Base-by-base conservation (phyloP, 2,113 vertebrate genomes). In the Dipodomys ordii region DNA sequence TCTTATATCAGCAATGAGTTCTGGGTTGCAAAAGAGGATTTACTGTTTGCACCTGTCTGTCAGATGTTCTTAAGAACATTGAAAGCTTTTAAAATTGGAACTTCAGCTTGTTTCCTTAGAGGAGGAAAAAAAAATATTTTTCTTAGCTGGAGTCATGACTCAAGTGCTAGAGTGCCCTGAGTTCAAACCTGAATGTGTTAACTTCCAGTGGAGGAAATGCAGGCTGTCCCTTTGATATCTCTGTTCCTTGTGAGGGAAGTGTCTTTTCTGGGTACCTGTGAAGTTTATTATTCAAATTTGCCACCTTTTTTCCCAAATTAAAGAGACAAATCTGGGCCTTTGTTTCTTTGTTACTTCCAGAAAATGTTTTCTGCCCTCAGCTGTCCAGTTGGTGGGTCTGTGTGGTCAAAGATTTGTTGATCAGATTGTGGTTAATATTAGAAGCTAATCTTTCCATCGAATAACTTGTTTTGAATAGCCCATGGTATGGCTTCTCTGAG, bases 221-320 rank as follows among this genome's bases (percentile, higher is more conserved):
- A 71, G 72, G 53, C 32, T 80, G 9, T 57, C 46, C 2, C 69
- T 79, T 64, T 46, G 64, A 62, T 67, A 10, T 90, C 69, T 77
- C 91, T 23, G 3, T 64, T 94, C 53, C 65, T 28, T 72, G 35
- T 44, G 53, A n/a, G 11, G 69, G 18, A 73, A 87, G 27, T 32
- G 62, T 32, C 23, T 46, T 65, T 86, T 88, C 79, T 92, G 71
- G 82, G 83, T 90, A 68, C 91, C 80, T 65, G 78, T 78, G 68
- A 84, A 60, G 39, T 72, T 84, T 90, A 67, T 84, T 91, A 39
- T 39, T 78, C 93, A 85, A 88, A 88, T 94, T 65, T 90, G 69
- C 74, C 91, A 92, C 27, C 69, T 89, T 96, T 88, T 39, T 44
- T 92, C 39, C 80, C 67, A 76, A 53, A 88, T 95, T 94, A 65